Evolutionary conservation across 92 coral and sea anemone species (phyloP).

Genomic region (Virgularia gustaviana): DNA sequence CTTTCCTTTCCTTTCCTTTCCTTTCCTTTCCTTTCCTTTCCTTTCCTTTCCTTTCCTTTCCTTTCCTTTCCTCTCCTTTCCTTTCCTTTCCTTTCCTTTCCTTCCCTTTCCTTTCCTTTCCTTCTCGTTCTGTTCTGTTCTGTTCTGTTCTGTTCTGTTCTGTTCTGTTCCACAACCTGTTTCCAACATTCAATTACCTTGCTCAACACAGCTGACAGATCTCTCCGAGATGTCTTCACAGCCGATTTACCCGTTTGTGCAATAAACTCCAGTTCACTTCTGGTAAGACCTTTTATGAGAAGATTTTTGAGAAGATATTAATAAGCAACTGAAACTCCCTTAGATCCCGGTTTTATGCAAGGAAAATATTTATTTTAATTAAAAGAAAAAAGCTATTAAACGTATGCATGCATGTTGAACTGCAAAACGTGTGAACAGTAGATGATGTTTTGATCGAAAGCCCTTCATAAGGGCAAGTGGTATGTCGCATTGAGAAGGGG

Average conservation of each 20-base stretch:
- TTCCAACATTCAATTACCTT: slow-evolving; percentile 53
- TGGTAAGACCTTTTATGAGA: slow-evolving; percentile 63
- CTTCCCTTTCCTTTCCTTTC: background rate
- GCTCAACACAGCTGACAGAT: slow-evolving; percentile 77
- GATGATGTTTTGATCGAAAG: no score
- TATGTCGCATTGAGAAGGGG: no score
- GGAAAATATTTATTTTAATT: background rate
- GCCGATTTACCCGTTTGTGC: slow-evolving; percentile 60
- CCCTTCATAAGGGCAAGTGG: no score
- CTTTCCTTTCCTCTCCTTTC: background rate
- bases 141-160: no score
- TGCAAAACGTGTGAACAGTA: no score
- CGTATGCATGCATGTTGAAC: no score
- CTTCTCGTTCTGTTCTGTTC: background rate
- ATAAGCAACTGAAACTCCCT: background rate
- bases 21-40: background rate
- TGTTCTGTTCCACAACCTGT: background rate
- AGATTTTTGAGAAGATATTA: no score
- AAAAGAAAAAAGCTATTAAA: no score
- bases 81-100: background rate
- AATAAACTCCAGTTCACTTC: slow-evolving; percentile 62
- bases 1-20: background rate
- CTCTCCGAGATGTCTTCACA: slow-evolving; percentile 89
- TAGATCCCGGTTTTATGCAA: background rate
- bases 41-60: background rate